These are phyloP conservation scores for Xylocampa areola DNA, from an alignment of 2,888 invertebrate genomes.

Conservation along the genomic window DNA sequence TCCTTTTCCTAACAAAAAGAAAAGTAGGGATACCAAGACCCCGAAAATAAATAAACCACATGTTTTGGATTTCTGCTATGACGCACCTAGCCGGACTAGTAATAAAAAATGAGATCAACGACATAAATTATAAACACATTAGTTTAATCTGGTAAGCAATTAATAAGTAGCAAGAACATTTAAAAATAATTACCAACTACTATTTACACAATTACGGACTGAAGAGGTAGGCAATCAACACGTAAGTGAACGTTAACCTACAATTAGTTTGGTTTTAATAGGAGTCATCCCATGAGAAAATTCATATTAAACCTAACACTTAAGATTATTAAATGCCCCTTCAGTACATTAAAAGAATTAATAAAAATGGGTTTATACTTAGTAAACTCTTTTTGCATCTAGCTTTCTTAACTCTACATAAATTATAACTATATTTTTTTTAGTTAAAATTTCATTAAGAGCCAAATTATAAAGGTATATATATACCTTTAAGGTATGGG, in stretches of 20 bases:
- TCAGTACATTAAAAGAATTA: too few species aligned
- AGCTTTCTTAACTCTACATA: too few species aligned
- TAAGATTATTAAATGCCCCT: too few species aligned
- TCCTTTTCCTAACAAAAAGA: neutral
- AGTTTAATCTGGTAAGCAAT: slow-evolving; percentile 55
- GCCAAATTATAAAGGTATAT: too few species aligned
- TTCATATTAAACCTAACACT: too few species aligned
- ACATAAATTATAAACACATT: slow-evolving; percentile 57
- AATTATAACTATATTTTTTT: too few species aligned
- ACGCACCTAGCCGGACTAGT: slow-evolving; percentile 17
- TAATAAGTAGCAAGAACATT: slow-evolving; percentile 56
- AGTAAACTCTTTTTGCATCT: too few species aligned
- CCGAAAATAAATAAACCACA: slow-evolving; percentile 13
- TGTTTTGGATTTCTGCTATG: slow-evolving; percentile 24
- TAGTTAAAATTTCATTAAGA: too few species aligned
- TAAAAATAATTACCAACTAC: slow-evolving; percentile 61
- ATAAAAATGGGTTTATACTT: too few species aligned
- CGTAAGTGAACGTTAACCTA: slow-evolving; percentile 74
- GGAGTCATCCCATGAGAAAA: slow-evolving; percentile 60
- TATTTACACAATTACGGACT: slow-evolving; percentile 58
- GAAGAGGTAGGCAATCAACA: slow-evolving; percentile 53
- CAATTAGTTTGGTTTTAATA: slow-evolving; percentile 79
- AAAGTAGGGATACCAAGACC: neutral
- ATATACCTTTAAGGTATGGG: too few species aligned
- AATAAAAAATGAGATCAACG: slow-evolving; percentile 50